These are phyloP conservation scores for Strongylocentrotus purpuratus DNA, from an alignment of 35 echinoderm and acorn worm genomes.

Conservation along the genomic window DNA sequence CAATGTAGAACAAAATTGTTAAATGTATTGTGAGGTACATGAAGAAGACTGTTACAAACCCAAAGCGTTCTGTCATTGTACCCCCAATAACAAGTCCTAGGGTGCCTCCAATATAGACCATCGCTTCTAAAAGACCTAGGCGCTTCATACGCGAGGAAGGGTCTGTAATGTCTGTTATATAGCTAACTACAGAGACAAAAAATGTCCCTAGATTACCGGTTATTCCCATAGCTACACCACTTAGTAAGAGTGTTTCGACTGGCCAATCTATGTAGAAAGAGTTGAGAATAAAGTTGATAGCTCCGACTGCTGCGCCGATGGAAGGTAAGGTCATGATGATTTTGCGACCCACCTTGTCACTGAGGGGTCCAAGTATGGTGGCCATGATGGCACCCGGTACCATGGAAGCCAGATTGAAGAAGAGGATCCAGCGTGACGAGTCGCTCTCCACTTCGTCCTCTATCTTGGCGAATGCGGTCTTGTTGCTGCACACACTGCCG, in stretches of 20 bases:
- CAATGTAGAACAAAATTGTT: slow-evolving; percentile 53
- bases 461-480: slow-evolving; percentile 25
- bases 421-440: slow-evolving; percentile 71
- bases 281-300: slow-evolving; percentile 37
- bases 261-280: slow-evolving; percentile 65
- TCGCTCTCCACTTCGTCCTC: slow-evolving; percentile 65
- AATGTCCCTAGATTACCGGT: slow-evolving; percentile 67
- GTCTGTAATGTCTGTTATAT: slow-evolving; percentile 78
- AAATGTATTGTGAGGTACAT: slow-evolving; percentile 61
- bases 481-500: slow-evolving; percentile 54
- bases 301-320: slow-evolving; percentile 35
- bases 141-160: slow-evolving; percentile 66
- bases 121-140: slow-evolving; percentile 71
- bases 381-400: slow-evolving; percentile 69
- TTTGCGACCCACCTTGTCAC: slow-evolving; percentile 71
- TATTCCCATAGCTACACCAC: slow-evolving; percentile 56
- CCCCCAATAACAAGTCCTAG: slow-evolving; percentile 64
- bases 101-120: slow-evolving; percentile 82
- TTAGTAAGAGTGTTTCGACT: slow-evolving; percentile 47
- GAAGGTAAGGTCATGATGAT: slow-evolving; percentile 62
- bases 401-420: slow-evolving; percentile 51
- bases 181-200: slow-evolving; percentile 64
- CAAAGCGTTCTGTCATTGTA: slow-evolving; percentile 24
- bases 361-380: slow-evolving; percentile 58
- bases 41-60: slow-evolving; percentile 59